phyloP scores from a whole-genome alignment of 2,888 invertebrate species.

The Deilephila porcellus region DNA sequence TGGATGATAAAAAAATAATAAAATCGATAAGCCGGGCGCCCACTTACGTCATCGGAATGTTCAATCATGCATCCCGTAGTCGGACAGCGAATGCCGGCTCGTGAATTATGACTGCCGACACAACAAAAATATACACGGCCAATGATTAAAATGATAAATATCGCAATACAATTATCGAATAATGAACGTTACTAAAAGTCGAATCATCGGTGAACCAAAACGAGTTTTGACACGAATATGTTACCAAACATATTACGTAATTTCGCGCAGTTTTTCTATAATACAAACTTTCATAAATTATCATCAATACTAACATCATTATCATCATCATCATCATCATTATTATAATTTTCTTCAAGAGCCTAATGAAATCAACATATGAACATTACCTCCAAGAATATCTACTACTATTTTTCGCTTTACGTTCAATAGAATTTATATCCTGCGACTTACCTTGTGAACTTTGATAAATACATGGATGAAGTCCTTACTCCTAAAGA shows the following conservation, averaged over 20 bases:
- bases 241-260: not conserved
- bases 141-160: slow-evolving; percentile 15
- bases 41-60: slow-evolving; percentile 71
- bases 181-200: slow-evolving; percentile 1
- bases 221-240: too few relatives aligned
- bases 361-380: too few relatives aligned
- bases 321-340: too few relatives aligned
- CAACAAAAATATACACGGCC: not conserved
- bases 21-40: slow-evolving; percentile 71
- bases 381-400: too few relatives aligned
- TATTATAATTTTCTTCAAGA: too few relatives aligned
- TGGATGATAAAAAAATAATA: slow-evolving; percentile 65
- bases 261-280: not conserved
- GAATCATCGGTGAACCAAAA: not conserved
- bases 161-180: slow-evolving; percentile 10
- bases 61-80: slow-evolving; percentile 67
- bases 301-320: too few relatives aligned
- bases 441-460: too few relatives aligned
- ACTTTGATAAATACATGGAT: not conserved
- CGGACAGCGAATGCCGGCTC: slow-evolving; percentile 46
- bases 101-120: slow-evolving; percentile 42
- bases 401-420: too few relatives aligned
- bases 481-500: not conserved
- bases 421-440: too few relatives aligned
- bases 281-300: too few relatives aligned